phyloP scores from a whole-genome alignment of 2,113 vertebrate species.

The western clawed frog (Xenopus tropicalis) region UCB_Xtro_10.0 CM004450.2:79830001-79830500 shows the following conservation, averaged over 20 bases:
- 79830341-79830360: conserved; percentile 7
- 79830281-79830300: not conserved
- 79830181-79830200: conserved; percentile 16
- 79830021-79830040: too few species aligned
- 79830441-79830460: too few species aligned
- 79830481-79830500: too few species aligned
- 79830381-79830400: conserved; percentile 26
- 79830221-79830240: conserved; percentile 16
- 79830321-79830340: not conserved
- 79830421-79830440: conserved; percentile 47
- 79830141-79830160: too few species aligned
- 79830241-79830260: conserved; percentile 32
- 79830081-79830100: too few species aligned
- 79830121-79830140: too few species aligned
- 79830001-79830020: too few species aligned
- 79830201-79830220: conserved; percentile 20
- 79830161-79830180: too few species aligned
- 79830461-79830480: too few species aligned
- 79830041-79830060: too few species aligned
- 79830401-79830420: conserved; percentile 38
- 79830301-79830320: not conserved
- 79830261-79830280: conserved; percentile 28
- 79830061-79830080: too few species aligned
- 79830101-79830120: too few species aligned
- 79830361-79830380: not conserved